These are phyloP conservation scores for Pseudopipra pipra DNA, from an alignment of 2,113 vertebrate species.

Conservation along the genomic window DNA sequence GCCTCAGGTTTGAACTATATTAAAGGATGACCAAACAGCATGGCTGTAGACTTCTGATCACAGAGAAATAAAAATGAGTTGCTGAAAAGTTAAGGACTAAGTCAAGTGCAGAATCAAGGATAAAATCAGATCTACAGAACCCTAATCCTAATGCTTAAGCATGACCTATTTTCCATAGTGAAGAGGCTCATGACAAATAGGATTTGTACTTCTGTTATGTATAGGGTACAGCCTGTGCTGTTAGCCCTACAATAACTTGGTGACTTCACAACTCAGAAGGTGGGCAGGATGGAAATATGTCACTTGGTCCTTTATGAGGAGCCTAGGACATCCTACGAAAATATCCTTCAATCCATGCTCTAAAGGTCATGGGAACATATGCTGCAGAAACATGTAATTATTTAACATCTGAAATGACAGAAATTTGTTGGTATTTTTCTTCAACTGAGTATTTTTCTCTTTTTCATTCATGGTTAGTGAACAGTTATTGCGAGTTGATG, in stretches of 20 bases:
- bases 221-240: not conserved
- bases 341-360: not conserved
- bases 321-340: not conserved
- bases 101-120: not conserved
- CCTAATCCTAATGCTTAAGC: not conserved
- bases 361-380: not conserved
- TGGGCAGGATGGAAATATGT: not conserved
- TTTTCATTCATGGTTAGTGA: not conserved
- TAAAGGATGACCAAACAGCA: not conserved
- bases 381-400: not conserved
- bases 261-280: not conserved
- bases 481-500: not conserved
- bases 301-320: not conserved
- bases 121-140: not conserved
- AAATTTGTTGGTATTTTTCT: not conserved
- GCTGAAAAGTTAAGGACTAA: not conserved
- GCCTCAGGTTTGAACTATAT: not conserved
- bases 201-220: not conserved
- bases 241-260: not conserved
- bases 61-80: not conserved
- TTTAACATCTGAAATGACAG: not conserved
- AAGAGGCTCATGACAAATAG: not conserved
- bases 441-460: not conserved
- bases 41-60: not conserved
- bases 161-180: not conserved